Conservation (phyloP, 2,888 invertebrate genomes). For the Cacoxenus indagator region DNA sequence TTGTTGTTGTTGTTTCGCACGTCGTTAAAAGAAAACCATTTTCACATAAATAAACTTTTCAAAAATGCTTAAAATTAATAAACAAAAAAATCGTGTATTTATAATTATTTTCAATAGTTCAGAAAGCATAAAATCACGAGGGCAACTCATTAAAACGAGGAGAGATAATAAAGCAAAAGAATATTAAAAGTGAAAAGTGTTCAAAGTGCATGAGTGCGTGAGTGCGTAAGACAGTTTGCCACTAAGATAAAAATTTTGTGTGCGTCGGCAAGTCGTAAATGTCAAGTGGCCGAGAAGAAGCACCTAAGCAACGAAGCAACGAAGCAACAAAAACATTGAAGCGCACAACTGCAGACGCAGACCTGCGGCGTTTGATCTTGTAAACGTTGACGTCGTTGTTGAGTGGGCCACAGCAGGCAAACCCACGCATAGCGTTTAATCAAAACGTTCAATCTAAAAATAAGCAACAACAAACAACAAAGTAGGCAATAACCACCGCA, state of each 20-base stretch:
- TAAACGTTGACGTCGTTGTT: too few species aligned
- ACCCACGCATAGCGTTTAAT: too few species aligned
- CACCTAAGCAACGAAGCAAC: background rate
- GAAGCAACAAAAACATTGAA: background rate
- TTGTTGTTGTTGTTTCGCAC: background rate
- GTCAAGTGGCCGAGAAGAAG: conserved; percentile 9
- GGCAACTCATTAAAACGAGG: background rate
- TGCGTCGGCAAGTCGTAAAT: conserved; percentile 8
- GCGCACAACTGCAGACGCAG: background rate
- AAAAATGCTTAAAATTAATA: background rate
- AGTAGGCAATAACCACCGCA: too few species aligned
- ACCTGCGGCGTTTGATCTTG: background rate
- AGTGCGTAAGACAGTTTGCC: too few species aligned
- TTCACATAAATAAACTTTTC: background rate
- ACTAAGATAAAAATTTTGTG: too few species aligned
- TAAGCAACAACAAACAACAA: too few species aligned
- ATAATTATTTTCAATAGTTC: too few species aligned
- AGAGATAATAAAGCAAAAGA: background rate
- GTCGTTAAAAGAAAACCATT: too few species aligned
- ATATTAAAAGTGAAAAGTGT: background rate
- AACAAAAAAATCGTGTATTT: too few species aligned
- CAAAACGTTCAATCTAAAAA: too few species aligned
- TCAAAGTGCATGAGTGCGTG: background rate
- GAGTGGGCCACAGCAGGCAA: too few species aligned
- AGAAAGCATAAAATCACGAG: background rate